Base-by-base conservation (phyloP, 2,888 invertebrate genomes). In the Zygaena filipendulae region DNA sequence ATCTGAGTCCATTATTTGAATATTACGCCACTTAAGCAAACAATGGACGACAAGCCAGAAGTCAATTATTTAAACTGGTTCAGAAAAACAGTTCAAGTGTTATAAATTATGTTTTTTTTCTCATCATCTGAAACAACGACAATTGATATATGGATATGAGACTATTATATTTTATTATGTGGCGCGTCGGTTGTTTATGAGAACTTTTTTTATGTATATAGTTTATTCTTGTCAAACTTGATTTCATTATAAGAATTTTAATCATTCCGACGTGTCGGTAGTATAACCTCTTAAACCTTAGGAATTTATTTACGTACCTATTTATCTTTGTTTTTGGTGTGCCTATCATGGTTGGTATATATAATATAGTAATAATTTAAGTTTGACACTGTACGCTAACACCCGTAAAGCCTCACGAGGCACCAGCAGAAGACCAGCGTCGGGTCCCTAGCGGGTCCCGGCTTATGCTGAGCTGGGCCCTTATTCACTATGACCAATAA, bases 1-100 rank as follows among this genome's bases (percentile, higher is more conserved):
- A 36, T 37, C 29, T n/a, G 38, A 49, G 54, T 61, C 44, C 41
- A 61, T 62, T 60, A 62, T 62, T 59, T 52, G 35, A 60, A 60
- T 56, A 60, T 60, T 59, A 59, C 53, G 52, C 55, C 49, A 61
- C 54, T 59, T 57, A 52, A 16, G 35, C 23, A 32, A 45, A 61
- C 61, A 61, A 61, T 50, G 43, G 39, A 24, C 32, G 35, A 59
- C 59, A 56, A 40, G 54, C 59, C 60, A 49, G 50, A 46, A 50
- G 49, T 50, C 47, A 50, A 48, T 47, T 48, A 42, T 32, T 25
- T 36, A 29, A 41, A 43, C 45, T 35, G 37, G 45, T 45, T 43
- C 27, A 33, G 25, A 16, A 16, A 16, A 23, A 31, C n/a, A n/a
- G n/a, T n/a, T n/a, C n/a, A 32, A 13, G 10, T 7, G 14, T 30